These are phyloP conservation scores for Semotilus atromaculatus DNA, from an alignment of 2,797 vertebrate species.

Conservation along the genomic window DNA sequence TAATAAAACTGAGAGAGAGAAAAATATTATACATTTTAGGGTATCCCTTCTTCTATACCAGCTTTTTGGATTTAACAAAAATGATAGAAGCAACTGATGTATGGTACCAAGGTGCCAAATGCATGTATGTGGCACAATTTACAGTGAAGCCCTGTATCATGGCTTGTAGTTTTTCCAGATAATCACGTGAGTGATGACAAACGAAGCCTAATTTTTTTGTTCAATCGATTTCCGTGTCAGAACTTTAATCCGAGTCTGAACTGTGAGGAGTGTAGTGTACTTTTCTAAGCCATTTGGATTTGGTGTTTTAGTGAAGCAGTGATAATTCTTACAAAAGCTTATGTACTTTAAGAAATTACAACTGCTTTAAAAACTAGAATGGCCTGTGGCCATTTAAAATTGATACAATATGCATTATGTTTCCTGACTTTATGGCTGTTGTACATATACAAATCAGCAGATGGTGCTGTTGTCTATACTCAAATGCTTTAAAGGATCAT, in stretches of 20 bases:
- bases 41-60: too few relatives aligned
- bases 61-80: too few relatives aligned
- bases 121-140: too few relatives aligned
- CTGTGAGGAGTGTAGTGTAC: neutral
- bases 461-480: neutral
- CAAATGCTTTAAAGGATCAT: neutral
- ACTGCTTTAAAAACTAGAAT: neutral
- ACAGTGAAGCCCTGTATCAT: too few relatives aligned
- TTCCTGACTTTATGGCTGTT: neutral
- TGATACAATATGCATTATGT: neutral
- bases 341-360: neutral
- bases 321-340: neutral
- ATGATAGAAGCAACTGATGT: too few relatives aligned
- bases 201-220: neutral
- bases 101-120: too few relatives aligned
- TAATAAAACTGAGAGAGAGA: too few relatives aligned
- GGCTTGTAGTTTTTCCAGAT: too few relatives aligned
- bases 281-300: neutral
- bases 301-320: neutral
- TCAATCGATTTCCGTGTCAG: neutral
- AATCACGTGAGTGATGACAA: neutral
- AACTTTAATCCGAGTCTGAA: neutral
- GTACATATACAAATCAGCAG: neutral
- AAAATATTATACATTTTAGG: too few relatives aligned
- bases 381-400: neutral